A percentile compares a stretch with the other conserved stretches of the same genome.
These are phyloP conservation scores for Dasysyrphus tricinctus DNA, from an alignment of 2,888 invertebrate species.

Conservation along the genomic window DNA sequence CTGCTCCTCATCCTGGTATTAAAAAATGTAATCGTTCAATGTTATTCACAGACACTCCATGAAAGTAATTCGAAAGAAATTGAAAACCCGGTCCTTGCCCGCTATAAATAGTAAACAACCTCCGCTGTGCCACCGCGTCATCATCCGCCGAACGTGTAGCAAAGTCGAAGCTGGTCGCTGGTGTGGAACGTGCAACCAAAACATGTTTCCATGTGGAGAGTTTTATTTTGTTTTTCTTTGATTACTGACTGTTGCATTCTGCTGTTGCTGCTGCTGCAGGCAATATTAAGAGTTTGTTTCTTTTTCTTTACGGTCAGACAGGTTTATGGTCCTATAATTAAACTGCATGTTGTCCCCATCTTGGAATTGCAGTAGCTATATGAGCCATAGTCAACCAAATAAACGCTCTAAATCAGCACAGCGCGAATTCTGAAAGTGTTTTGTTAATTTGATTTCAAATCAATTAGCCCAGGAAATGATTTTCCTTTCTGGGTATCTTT, in stretches of 20 bases:
- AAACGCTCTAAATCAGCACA: slow-evolving; percentile 12
- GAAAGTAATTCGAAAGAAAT: slow-evolving; percentile 57
- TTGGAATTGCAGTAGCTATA: slow-evolving; percentile 45
- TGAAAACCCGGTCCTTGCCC: slow-evolving; percentile 60
- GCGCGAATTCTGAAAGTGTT: slow-evolving; percentile 60
- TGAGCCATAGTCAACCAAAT: neutral
- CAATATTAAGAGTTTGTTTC: slow-evolving; percentile 43
- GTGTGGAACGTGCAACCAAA: slow-evolving; percentile 36
- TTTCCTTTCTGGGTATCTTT: slow-evolving; percentile 29
- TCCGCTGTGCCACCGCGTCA: slow-evolving; percentile 32
- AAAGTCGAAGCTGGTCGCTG: neutral
- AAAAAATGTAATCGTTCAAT: slow-evolving; percentile 30
- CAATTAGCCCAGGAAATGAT: slow-evolving; percentile 55
- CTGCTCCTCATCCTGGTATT: neutral
- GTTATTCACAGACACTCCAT: slow-evolving; percentile 30
- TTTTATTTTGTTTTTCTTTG: neutral
- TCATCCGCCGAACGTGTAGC: neutral
- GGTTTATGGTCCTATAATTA: slow-evolving; percentile 65
- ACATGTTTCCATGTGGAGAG: slow-evolving; percentile 47
- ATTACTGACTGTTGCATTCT: neutral
- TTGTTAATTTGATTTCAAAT: slow-evolving; percentile 68
- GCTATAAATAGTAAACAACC: slow-evolving; percentile 62
- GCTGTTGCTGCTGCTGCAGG: neutral
- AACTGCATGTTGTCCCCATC: slow-evolving; percentile 62
- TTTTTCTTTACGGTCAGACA: slow-evolving; percentile 40